A percentile compares a stretch with the other conserved stretches of the same genome.
phyloP scores from a whole-genome alignment of 1,140 invertebrate species.

The Heliconius nattereri region DNA sequence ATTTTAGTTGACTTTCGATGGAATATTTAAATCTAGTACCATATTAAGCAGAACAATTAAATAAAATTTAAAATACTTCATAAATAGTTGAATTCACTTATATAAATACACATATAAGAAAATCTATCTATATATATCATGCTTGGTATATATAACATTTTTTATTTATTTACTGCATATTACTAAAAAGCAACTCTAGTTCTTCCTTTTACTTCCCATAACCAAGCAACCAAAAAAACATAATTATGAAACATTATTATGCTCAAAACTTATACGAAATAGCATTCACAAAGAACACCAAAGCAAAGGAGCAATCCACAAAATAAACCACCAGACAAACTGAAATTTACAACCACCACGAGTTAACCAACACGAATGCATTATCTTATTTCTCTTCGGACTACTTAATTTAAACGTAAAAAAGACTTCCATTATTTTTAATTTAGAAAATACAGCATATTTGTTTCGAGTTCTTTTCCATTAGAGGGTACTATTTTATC shows the following conservation, averaged over 20 bases:
- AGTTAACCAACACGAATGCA: constrained; percentile 12
- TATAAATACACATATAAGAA: no score
- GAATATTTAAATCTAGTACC: no score
- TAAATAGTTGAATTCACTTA: no score
- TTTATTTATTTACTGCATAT: no score
- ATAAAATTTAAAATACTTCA: no score
- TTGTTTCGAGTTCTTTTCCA: constrained; percentile 44
- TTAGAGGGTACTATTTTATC: constrained; percentile 74
- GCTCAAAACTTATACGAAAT: neutral
- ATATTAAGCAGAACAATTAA: no score
- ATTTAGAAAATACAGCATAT: constrained; percentile 11
- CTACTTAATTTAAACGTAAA: constrained; percentile 31
- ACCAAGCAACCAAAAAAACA: neutral
- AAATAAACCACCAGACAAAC: neutral
- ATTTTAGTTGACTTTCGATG: no score
- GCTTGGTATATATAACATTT: no score
- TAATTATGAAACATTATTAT: neutral
- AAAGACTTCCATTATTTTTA: constrained; percentile 25
- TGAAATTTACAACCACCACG: neutral
- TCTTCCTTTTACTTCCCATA: no score
- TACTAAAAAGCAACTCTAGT: no score
- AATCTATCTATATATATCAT: no score
- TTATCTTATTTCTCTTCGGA: constrained; percentile 39
- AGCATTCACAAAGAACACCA: neutral
- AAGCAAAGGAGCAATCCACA: neutral